phyloP scores from a whole-genome alignment of 2,888 invertebrate genomes.

The Phalera bucephala region DNA sequence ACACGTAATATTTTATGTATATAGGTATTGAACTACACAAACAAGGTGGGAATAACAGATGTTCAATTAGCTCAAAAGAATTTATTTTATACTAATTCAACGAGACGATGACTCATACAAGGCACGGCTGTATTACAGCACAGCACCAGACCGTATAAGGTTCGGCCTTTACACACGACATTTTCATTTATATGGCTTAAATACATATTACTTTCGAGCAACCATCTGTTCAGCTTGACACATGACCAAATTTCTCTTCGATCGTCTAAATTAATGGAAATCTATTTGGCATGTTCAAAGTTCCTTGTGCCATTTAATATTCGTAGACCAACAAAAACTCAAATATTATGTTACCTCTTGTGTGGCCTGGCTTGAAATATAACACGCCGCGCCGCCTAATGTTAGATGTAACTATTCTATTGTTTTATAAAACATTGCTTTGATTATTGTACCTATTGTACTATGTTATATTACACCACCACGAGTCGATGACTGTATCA shows the following conservation, averaged over 20 bases:
- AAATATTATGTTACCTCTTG: constrained; percentile 23
- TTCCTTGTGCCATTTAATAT: constrained; percentile 22
- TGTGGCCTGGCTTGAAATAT: constrained; percentile 39
- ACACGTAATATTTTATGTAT: constrained; percentile 24
- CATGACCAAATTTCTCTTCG: constrained; percentile 68
- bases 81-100: constrained; percentile 69
- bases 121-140: constrained; percentile 66
- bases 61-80: constrained; percentile 67
- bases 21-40: constrained; percentile 25
- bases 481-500: neutral
- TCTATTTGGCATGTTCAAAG: constrained; percentile 17
- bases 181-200: constrained; percentile 75
- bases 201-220: constrained; percentile 73
- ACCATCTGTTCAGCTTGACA: constrained; percentile 78
- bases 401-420: constrained; percentile 29
- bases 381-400: constrained; percentile 27
- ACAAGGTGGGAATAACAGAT: constrained; percentile 56
- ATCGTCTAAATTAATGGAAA: constrained; percentile 17
- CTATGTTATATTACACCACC: constrained; percentile 4
- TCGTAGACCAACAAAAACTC: constrained; percentile 18
- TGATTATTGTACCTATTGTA: constrained; percentile 6
- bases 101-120: constrained; percentile 69
- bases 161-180: constrained; percentile 73
- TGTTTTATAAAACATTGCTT: constrained; percentile 15
- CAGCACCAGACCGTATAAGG: constrained; percentile 70